phyloP scores from a whole-genome alignment of 2,888 invertebrate genomes.

The Dryocosmus kuriphilus region DNA sequence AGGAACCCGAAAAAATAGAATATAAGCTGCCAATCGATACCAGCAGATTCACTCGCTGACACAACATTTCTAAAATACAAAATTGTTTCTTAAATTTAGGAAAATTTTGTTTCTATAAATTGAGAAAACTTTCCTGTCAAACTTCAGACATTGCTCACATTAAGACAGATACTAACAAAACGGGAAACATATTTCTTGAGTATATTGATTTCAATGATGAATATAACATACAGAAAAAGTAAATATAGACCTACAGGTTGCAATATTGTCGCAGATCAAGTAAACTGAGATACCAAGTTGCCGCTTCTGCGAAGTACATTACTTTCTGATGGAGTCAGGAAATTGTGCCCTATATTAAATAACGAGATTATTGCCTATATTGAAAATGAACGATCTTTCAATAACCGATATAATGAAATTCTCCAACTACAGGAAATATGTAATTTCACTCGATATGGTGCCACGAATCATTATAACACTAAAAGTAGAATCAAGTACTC shows the following conservation, averaged over 20 bases:
- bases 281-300: not conserved
- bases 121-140: too few relatives aligned
- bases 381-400: slow-evolving; percentile 38
- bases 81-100: too few relatives aligned
- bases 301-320: not conserved
- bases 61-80: too few relatives aligned
- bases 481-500: not conserved
- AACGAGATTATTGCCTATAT: slow-evolving; percentile 24
- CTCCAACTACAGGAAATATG: slow-evolving; percentile 47
- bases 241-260: not conserved
- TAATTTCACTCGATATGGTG: slow-evolving; percentile 41
- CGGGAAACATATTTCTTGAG: not conserved
- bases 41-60: too few relatives aligned
- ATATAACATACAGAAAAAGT: not conserved
- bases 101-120: too few relatives aligned
- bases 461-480: not conserved
- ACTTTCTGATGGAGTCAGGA: not conserved
- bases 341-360: not conserved
- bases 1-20: too few relatives aligned
- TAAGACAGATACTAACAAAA: too few relatives aligned
- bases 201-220: not conserved
- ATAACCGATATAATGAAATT: slow-evolving; percentile 46
- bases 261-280: too few relatives aligned
- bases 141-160: too few relatives aligned
- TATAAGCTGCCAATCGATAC: too few relatives aligned